Evolutionary conservation across 2,113 vertebrate genomes (phyloP).

Genomic region (Platysternon megacephalum): DNA sequence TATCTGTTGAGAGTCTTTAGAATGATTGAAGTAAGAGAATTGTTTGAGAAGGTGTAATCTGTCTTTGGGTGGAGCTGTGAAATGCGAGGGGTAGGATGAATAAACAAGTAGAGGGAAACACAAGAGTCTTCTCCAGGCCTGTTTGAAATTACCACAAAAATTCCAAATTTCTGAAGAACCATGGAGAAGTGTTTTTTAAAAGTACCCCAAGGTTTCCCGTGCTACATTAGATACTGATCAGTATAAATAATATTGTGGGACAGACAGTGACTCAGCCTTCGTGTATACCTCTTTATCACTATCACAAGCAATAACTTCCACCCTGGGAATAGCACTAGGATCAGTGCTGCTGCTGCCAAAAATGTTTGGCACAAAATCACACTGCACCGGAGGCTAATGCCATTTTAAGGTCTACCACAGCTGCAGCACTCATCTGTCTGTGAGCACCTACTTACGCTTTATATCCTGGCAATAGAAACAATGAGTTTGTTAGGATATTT

Average conservation of each 20-base stretch:
- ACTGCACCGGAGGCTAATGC: accelerated
- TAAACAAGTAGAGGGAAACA: not conserved
- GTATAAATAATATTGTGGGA: not conserved
- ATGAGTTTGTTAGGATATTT: not conserved
- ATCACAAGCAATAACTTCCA: not conserved
- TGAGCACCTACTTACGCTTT: not conserved
- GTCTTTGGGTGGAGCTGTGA: not conserved
- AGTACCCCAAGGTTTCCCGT: accelerated
- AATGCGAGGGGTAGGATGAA: not conserved
- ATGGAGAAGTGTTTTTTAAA: not conserved
- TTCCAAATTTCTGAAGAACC: not conserved
- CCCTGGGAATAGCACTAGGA: accelerated
- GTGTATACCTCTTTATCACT: not conserved
- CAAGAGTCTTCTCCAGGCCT: not conserved
- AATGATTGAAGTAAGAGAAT: not conserved
- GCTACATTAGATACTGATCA: not conserved
- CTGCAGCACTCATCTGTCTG: not conserved
- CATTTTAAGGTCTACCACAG: accelerated
- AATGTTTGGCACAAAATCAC: accelerated
- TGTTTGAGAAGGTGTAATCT: not conserved
- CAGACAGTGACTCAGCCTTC: not conserved
- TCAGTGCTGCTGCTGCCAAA: not conserved
- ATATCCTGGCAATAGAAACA: not conserved
- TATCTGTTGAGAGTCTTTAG: not conserved
- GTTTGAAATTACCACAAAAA: accelerated